Percentiles rank a stretch among this genome's conserved stretches.
Conservation (phyloP, 2,888 invertebrate genomes). For the Rhagium mordax region DNA sequence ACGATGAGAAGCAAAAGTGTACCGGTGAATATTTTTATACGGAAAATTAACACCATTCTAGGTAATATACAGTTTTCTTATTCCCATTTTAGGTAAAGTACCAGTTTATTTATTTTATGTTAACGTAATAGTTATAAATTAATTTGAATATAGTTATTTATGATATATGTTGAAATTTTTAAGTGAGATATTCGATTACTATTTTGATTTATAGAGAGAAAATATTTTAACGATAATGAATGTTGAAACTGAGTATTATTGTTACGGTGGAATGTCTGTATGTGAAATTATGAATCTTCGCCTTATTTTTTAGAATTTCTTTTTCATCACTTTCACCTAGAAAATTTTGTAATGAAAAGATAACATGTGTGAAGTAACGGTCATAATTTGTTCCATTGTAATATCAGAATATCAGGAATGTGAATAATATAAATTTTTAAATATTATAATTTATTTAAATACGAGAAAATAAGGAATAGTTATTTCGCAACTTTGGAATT, state of each 20-base stretch:
- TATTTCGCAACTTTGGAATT: background rate
- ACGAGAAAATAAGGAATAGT: background rate
- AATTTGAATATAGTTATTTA: background rate
- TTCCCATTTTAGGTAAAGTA: conserved; percentile 3
- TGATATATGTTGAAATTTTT: background rate
- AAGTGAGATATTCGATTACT: background rate
- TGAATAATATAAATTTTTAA: background rate
- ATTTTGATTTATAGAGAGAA: background rate
- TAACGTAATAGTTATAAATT: background rate
- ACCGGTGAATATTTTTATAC: conserved; percentile 58
- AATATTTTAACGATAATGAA: background rate
- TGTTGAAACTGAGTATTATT: background rate
- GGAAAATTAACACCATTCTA: conserved; percentile 58
- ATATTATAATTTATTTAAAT: background rate
- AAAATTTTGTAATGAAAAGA: background rate
- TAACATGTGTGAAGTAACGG: background rate
- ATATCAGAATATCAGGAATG: background rate
- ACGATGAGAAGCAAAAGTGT: conserved; percentile 60
- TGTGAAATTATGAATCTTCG: background rate
- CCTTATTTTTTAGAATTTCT: background rate
- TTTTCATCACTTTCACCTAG: background rate
- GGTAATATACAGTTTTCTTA: conserved; percentile 43
- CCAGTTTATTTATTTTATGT: background rate
- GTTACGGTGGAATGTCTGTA: background rate
- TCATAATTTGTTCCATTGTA: background rate